These are phyloP conservation scores for Hormiphora californensis DNA, from an alignment of 37 sponge, comb jelly and placozoan species.

Conservation along the genomic window DNA sequence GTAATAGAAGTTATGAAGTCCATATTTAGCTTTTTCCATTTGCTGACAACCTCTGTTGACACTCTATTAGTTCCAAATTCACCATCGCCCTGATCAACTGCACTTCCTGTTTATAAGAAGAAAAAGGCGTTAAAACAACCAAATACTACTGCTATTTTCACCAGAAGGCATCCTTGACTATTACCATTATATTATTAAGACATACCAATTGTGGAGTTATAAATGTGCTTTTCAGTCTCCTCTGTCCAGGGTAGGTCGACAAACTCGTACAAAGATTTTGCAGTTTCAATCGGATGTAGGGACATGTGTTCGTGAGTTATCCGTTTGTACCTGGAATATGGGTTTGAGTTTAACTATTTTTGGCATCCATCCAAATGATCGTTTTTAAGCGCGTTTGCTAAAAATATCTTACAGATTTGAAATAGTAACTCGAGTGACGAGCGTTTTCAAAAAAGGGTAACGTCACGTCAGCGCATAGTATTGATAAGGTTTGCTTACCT, in stretches of 20 bases:
- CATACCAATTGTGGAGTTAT: slow-evolving; percentile 4
- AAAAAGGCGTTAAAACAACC: not conserved
- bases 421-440: too few relatives aligned
- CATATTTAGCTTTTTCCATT: not conserved
- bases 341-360: not conserved
- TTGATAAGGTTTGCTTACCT: not conserved
- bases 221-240: slow-evolving; percentile 4
- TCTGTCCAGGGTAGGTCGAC: not conserved
- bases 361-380: too few relatives aligned
- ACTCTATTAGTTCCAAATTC: slow-evolving; percentile 13
- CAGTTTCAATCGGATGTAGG: slow-evolving; percentile 19
- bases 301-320: slow-evolving; percentile 43
- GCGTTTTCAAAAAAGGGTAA: too few relatives aligned
- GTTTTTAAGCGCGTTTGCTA: too few relatives aligned
- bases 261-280: slow-evolving; percentile 41
- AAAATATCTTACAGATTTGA: too few relatives aligned
- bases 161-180: too few relatives aligned
- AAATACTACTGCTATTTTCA: too few relatives aligned
- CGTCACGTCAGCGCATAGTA: too few relatives aligned
- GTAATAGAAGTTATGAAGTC: not conserved
- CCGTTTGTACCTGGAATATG: not conserved
- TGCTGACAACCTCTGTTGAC: not conserved
- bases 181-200: too few relatives aligned
- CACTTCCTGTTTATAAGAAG: not conserved
- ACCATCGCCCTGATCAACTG: not conserved